Evolutionary conservation across 2,888 invertebrate genomes (phyloP).

Genomic region (Julus scanicus): DNA sequence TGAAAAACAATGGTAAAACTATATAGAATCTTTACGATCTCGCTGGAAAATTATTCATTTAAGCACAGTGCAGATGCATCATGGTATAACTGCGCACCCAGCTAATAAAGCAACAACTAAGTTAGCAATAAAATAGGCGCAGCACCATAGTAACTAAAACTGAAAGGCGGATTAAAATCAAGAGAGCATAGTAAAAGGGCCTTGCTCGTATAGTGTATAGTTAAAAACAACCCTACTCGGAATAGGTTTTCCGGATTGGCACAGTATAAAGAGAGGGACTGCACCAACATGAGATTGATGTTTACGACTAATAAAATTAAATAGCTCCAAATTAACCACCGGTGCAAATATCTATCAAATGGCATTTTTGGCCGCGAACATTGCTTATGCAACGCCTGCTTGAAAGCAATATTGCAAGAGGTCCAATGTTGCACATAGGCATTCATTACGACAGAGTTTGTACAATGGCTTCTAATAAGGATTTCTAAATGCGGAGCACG

Average conservation of each 20-base stretch:
- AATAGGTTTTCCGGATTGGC: not conserved
- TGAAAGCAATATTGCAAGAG: not conserved
- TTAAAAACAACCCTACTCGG: not conserved
- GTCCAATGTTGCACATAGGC: not conserved
- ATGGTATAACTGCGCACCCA: not conserved
- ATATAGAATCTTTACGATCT: not conserved
- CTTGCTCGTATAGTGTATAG: not conserved
- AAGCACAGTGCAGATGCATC: not conserved
- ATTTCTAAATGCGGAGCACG: slow-evolving; percentile 19
- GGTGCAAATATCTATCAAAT: not conserved
- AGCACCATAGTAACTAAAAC: not conserved
- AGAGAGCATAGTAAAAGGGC: not conserved
- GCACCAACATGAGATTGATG: not conserved
- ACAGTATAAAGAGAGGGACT: not conserved
- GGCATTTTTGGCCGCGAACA: not conserved
- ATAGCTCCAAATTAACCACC: not conserved
- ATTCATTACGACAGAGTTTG: not conserved
- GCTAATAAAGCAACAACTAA: not conserved
- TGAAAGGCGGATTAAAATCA: not conserved
- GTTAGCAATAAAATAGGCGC: not conserved
- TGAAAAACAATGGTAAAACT: too few species aligned
- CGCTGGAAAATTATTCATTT: not conserved
- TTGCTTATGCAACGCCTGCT: slow-evolving; percentile 8
- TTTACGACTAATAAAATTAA: not conserved
- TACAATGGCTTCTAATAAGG: slow-evolving; percentile 2